phyloP scores from a whole-genome alignment of 2,113 vertebrate genomes.

The Hippocampus guttulatus region DNA sequence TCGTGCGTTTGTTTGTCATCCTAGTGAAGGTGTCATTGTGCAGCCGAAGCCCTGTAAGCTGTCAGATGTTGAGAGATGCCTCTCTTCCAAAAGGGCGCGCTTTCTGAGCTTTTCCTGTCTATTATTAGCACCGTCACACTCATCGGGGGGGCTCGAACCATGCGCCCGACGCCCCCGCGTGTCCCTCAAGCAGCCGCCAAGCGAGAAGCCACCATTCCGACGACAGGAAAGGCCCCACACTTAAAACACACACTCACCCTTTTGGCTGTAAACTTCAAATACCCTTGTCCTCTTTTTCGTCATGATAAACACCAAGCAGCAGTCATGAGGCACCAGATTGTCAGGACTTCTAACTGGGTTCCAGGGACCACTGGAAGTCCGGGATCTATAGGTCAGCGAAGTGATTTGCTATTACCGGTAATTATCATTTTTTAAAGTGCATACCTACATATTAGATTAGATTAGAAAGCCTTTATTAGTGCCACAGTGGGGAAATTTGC shows the following conservation, averaged over 20 bases:
- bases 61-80: conserved; percentile 70
- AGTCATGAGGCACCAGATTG: conserved; percentile 64
- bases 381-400: no score
- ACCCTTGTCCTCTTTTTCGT: conserved; percentile 63
- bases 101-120: conserved; percentile 68
- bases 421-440: background rate
- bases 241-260: background rate
- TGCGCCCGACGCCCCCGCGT: conserved; percentile 45
- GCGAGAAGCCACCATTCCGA: conserved; percentile 61
- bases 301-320: conserved; percentile 58
- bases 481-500: no score
- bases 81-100: conserved; percentile 65
- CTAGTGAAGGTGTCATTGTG: conserved; percentile 66
- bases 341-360: conserved; percentile 44
- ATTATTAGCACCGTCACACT: conserved; percentile 69
- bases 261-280: conserved; percentile 61
- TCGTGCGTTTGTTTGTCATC: conserved; percentile 54
- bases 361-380: background rate
- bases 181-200: conserved; percentile 65
- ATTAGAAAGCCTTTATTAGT: no score
- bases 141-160: conserved; percentile 54
- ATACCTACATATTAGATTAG: background rate
- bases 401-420: background rate
- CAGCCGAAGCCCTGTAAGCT: conserved; percentile 63
- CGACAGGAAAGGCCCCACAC: conserved; percentile 38